Evolutionary conservation across 2,888 invertebrate genomes (phyloP), one percentile per base, ranked within the genome.

Genomic region (Agriopis marginaria): DNA sequence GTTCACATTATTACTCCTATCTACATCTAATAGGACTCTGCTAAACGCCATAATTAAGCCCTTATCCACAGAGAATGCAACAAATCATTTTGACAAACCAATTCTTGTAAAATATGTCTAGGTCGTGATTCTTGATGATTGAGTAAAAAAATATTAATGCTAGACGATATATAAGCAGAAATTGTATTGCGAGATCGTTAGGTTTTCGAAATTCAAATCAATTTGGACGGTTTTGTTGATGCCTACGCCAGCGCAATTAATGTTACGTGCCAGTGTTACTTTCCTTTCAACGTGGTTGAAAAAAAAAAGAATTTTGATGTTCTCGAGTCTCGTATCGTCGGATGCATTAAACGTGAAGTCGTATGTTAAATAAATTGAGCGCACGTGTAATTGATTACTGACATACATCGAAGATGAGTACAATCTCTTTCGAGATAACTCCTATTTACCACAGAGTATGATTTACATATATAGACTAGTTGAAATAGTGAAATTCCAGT

Each of bases 131-230:
- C 81, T 83, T 77, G 73, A 80, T 79, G 79, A 83, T 83, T 88
- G 87, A 39, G 54, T 59, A 56, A 63, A 89, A 23, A 89, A 86
- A 82, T 79, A 80, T 72, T 71, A 86, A 88, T 89, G 86, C 86
- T 86, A 84, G 83, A 82, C 86, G 80, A 89, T 90, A 85, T 86
- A 84, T 89, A 86, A 85, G 81, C 81, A 82, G 84, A 84, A 86
- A 86, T 85, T 51, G 51, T 51, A 23, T 89, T 89, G 86, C 86
- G 82, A 84, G 86, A 89, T 85, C 78, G 79, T 79, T 89, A 86
- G 82, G 81, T 86, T 86, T 87, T 89, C 82, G 79, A 78, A 86
- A 85, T 86, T 89, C 82, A 86, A 90, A 91, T 91, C 89, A 90
- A 90, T 92, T 91, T 91, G 79, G 86, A 87, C 78, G 84, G 83